Conservation (phyloP, 2,888 invertebrate genomes). For the Tipula confusa region DNA sequence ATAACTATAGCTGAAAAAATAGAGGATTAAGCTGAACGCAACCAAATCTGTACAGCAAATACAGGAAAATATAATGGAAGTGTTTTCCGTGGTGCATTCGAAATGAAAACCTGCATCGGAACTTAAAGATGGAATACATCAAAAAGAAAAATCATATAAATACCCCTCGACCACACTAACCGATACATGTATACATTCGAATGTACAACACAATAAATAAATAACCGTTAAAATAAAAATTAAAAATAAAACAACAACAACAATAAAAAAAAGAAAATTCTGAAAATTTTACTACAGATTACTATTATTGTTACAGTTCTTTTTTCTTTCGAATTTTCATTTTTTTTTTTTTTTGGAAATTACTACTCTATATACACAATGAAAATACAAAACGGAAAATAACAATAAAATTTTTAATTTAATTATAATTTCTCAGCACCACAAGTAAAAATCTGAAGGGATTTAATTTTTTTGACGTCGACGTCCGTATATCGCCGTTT, state of each 20-base stretch:
- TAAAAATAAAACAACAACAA: not conserved
- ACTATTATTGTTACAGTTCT: not conserved
- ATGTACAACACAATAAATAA: not conserved
- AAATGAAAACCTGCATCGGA: too few relatives aligned
- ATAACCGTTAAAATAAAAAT: not conserved
- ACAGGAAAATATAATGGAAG: too few relatives aligned
- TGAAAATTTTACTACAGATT: constrained; percentile 17
- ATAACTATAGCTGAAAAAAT: too few relatives aligned
- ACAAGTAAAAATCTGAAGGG: not conserved
- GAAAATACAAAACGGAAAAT: not conserved
- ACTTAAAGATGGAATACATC: too few relatives aligned
- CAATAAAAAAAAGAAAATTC: not conserved
- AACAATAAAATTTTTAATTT: not conserved
- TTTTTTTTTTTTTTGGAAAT: not conserved
- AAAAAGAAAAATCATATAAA: too few relatives aligned
- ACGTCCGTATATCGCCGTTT: not conserved
- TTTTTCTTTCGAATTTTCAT: not conserved
- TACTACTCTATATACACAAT: not conserved
- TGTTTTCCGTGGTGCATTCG: too few relatives aligned
- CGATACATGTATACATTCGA: too few relatives aligned
- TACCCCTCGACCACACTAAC: too few relatives aligned
- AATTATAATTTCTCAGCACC: not conserved
- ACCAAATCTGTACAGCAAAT: too few relatives aligned
- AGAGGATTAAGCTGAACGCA: too few relatives aligned
- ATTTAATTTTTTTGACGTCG: not conserved